Conservation (phyloP, 2,797 vertebrate genomes). For the Pseudomugil tenellus region DNA sequence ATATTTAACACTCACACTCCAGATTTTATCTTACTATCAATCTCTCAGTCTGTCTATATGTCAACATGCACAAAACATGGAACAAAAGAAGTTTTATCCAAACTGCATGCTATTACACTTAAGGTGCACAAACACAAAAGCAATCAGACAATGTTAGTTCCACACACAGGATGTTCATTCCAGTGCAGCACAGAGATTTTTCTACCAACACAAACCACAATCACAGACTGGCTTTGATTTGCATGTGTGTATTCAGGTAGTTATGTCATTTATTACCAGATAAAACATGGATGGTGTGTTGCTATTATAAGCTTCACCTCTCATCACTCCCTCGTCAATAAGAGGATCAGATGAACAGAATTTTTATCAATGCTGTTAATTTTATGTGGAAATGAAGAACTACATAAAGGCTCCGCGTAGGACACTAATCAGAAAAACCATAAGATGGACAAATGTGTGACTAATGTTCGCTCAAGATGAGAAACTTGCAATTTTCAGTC, state of each 20-base stretch:
- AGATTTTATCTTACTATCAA: slow-evolving; percentile 12
- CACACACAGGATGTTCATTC: slow-evolving; percentile 55
- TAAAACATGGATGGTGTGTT: neutral
- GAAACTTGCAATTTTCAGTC: slow-evolving; percentile 26
- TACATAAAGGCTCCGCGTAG: slow-evolving; percentile 6
- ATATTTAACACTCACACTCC: neutral
- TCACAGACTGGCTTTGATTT: slow-evolving; percentile 25
- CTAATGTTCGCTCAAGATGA: slow-evolving; percentile 32
- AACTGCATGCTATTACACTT: slow-evolving; percentile 50
- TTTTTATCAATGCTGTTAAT: neutral
- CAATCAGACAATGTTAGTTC: slow-evolving; percentile 38
- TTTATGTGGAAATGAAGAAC: slow-evolving; percentile 1
- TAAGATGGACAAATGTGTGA: slow-evolving; percentile 28
- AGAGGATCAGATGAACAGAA: slow-evolving; percentile 4
- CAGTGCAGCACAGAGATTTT: slow-evolving; percentile 49
- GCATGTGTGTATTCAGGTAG: slow-evolving; percentile 10
- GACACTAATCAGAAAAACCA: slow-evolving; percentile 24
- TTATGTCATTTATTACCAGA: slow-evolving; percentile 13
- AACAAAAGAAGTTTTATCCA: slow-evolving; percentile 18
- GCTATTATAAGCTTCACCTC: neutral
- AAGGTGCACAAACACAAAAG: slow-evolving; percentile 44
- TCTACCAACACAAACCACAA: slow-evolving; percentile 19
- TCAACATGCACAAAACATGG: neutral
- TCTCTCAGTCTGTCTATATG: slow-evolving; percentile 9
- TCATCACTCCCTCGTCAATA: neutral